These are phyloP conservation scores for Sphaerodactylus townsendi DNA, from an alignment of 2,113 vertebrate species.

Conservation along the genomic window DNA sequence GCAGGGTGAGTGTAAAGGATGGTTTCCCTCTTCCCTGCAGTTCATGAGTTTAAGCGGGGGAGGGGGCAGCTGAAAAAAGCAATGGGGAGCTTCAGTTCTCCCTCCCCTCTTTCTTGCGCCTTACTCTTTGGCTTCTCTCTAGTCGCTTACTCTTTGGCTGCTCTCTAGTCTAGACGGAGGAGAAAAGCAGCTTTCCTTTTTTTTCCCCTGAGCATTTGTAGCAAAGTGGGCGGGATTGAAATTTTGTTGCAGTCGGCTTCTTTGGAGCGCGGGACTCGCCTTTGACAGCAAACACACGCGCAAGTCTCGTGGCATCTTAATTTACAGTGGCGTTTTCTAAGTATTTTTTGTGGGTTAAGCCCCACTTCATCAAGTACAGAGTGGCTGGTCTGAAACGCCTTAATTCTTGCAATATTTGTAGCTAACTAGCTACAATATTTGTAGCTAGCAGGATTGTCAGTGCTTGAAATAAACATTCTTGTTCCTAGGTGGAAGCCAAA, in stretches of 20 bases:
- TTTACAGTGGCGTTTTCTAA: too few relatives aligned
- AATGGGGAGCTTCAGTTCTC: too few relatives aligned
- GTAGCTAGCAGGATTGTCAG: neutral
- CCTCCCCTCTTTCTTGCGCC: neutral
- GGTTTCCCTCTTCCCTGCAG: neutral
- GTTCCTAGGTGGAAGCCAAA: neutral
- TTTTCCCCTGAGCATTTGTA: neutral
- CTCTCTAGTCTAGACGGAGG: neutral
- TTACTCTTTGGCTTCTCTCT: neutral
- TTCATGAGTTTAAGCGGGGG: too few relatives aligned
- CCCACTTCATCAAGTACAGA: neutral
- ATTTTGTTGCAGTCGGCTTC: too few relatives aligned
- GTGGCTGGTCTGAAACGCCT: neutral
- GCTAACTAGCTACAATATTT: neutral
- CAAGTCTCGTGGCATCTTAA: too few relatives aligned
- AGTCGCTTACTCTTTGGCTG: neutral
- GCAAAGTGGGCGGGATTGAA: too few relatives aligned
- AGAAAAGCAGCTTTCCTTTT: neutral
- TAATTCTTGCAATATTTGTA: neutral
- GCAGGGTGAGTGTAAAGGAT: conserved; percentile 68
- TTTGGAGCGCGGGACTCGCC: too few relatives aligned
- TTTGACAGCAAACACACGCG: too few relatives aligned
- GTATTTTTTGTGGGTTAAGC: too few relatives aligned
- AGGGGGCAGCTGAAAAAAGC: neutral
- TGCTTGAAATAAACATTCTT: neutral